Conservation (phyloP, 2,888 invertebrate genomes). For the Chironomus riparius region DNA sequence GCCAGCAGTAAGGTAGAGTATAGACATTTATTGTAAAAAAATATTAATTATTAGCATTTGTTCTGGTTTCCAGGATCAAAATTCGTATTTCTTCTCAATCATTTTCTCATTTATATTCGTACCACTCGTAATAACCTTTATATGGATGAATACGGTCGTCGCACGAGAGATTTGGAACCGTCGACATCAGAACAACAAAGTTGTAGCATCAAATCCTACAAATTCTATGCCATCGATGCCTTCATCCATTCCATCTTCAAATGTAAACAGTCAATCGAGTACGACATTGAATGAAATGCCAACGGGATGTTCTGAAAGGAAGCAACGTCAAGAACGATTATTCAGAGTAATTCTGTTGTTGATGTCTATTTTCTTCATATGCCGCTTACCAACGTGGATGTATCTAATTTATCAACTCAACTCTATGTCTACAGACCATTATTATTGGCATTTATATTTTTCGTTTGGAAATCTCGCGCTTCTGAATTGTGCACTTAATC, state of each 20-base stretch:
- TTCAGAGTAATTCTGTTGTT: slow-evolving; percentile 48
- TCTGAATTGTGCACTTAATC: slow-evolving; percentile 49
- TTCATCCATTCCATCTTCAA: too few relatives aligned
- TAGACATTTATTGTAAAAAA: background rate
- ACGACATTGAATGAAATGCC: background rate
- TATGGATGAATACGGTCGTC: slow-evolving; percentile 46
- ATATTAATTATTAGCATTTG: background rate
- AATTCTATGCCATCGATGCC: too few relatives aligned
- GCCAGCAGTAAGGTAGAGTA: slow-evolving; percentile 34
- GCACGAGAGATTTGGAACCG: slow-evolving; percentile 46
- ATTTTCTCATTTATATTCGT: slow-evolving; percentile 42
- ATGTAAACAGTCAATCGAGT: background rate
- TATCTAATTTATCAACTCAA: slow-evolving; percentile 45
- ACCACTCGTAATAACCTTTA: slow-evolving; percentile 44
- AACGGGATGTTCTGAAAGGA: slow-evolving; percentile 29
- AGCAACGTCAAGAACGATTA: slow-evolving; percentile 47
- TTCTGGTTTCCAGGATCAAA: slow-evolving; percentile 31
- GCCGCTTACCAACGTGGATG: slow-evolving; percentile 48
- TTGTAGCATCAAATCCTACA: background rate
- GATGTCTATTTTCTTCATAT: slow-evolving; percentile 47
- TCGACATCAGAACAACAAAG: slow-evolving; percentile 32
- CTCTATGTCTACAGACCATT: slow-evolving; percentile 32
- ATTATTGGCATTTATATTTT: slow-evolving; percentile 45
- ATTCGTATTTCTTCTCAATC: slow-evolving; percentile 34
- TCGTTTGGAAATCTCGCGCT: slow-evolving; percentile 46